Evolutionary conservation across 2,113 vertebrate species (phyloP).

Genomic region (Atherinomorus stipes): DNA sequence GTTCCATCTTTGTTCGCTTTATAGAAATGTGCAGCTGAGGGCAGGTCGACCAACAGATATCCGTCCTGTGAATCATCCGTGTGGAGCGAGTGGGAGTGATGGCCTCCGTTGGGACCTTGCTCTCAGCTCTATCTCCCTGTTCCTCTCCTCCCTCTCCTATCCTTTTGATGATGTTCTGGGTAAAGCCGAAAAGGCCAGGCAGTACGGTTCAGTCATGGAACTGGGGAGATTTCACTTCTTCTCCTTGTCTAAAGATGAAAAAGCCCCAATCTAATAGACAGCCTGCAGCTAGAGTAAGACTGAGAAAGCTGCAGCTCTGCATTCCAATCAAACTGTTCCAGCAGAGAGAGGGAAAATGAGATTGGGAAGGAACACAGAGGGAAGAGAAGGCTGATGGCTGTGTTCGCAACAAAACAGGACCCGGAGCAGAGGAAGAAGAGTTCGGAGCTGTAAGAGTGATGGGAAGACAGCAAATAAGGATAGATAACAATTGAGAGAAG

Average conservation of each 20-base stretch:
- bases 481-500: conserved; percentile 17
- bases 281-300: conserved; percentile 54
- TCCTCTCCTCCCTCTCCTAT: conserved; percentile 46
- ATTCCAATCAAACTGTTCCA: conserved; percentile 69
- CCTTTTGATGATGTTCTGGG: conserved; percentile 61
- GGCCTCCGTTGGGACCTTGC: conserved; percentile 60
- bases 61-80: conserved; percentile 64
- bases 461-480: conserved; percentile 17
- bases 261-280: conserved; percentile 63
- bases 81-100: conserved; percentile 60
- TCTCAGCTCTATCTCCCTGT: conserved; percentile 46
- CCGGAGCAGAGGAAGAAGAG: conserved; percentile 9
- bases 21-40: conserved; percentile 32
- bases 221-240: conserved; percentile 44
- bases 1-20: conserved; percentile 10
- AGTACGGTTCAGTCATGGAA: conserved; percentile 53
- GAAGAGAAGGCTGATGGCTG: conserved; percentile 44
- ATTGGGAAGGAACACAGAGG: conserved; percentile 48
- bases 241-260: conserved; percentile 61
- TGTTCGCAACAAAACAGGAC: conserved; percentile 47
- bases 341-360: conserved; percentile 54
- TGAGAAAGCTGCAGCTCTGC: conserved; percentile 52
- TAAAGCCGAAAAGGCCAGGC: conserved; percentile 53
- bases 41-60: conserved; percentile 35
- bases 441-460: conserved; percentile 7